Base-by-base conservation (phyloP, 2,113 vertebrate genomes). In the Steatornis caripensis region DNA sequence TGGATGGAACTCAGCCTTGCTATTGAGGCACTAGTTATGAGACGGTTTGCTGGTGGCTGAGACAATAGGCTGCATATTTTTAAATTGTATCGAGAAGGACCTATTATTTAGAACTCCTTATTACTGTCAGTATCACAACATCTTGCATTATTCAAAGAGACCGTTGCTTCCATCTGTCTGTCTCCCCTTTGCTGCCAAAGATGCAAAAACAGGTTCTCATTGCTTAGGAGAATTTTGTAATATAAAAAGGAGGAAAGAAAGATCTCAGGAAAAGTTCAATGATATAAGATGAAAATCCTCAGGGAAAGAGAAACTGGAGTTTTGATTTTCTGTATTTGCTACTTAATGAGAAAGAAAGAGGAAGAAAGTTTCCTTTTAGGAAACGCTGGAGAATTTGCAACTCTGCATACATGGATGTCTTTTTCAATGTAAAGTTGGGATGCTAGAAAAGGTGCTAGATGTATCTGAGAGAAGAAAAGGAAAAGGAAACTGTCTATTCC, bases 131-230 rank as follows among this genome's bases (percentile, higher is more conserved):
- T 98, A 97, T 98, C 96, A 97, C 96, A 98, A 97, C 96, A 97
- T 96, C 78, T 93, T 97, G 92, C 96, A 98, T 98, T 98, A 98
- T 98, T 98, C 98, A 97, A 97, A 97, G 48, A 87, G 66, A 97
- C 76, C 93, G 88, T 95, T 97, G 92, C 87, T 97, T 97, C 95
- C 94, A 98, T 98, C 97, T 60, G 72, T 97, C 97, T 98, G 95
- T 93, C 96, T 98, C 96, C 95, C 97, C 95, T 98, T 95, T 95
- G 93, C 97, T 98, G 98, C 98, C 98, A 98, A 96, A 97, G 95
- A 98, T 98, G 97, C 97, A 98, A 98, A 98, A 97, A 84, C 29
- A 91, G 55, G 81, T 90, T 97, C 87, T 57, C 85, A 68, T 96
- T 97, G 82, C 95, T 96, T 91, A 91, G 55, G 94, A 84, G 84